A percentile compares a stretch with the other conserved stretches of the same genome.
Evolutionary conservation across 1,140 invertebrate genomes (phyloP).

Genomic region (Melipona quadrifasciata): DNA sequence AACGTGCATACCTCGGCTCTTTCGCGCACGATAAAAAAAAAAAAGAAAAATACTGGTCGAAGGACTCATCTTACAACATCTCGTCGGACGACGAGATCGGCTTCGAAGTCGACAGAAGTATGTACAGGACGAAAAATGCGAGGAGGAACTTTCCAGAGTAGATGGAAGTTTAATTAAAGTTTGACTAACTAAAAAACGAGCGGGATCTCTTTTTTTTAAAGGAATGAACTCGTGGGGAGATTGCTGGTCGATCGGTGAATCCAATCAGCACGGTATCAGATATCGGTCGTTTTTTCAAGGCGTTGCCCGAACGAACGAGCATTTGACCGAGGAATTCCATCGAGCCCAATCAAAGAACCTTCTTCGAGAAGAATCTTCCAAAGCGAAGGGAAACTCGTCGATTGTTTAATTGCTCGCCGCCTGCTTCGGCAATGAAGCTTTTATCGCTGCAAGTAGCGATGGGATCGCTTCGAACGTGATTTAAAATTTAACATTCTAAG

Average conservation of each 20-base stretch:
- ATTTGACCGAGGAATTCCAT: constrained; percentile 17
- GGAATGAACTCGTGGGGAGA: not conserved
- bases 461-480: too few species aligned
- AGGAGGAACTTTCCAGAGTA: not conserved
- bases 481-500: too few species aligned
- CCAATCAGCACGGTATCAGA: constrained; percentile 31
- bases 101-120: too few species aligned
- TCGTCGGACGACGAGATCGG: too few species aligned
- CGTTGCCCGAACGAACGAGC: constrained; percentile 20
- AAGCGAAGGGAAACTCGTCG: not conserved
- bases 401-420: constrained; percentile 26
- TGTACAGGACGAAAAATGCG: not conserved
- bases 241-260: constrained; percentile 4
- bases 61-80: too few species aligned
- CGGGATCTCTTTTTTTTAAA: not conserved
- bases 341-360: constrained; percentile 24
- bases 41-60: not conserved
- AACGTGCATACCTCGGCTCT: not conserved
- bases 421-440: too few species aligned
- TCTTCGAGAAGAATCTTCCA: not conserved
- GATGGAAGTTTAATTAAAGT: constrained; percentile 27
- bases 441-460: too few species aligned
- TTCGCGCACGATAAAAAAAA: not conserved
- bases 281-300: not conserved
- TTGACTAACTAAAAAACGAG: not conserved